Percentiles rank a stretch among this genome's conserved stretches.
Conservation (phyloP, 2,888 invertebrate species). For the Formica aserva region DNA sequence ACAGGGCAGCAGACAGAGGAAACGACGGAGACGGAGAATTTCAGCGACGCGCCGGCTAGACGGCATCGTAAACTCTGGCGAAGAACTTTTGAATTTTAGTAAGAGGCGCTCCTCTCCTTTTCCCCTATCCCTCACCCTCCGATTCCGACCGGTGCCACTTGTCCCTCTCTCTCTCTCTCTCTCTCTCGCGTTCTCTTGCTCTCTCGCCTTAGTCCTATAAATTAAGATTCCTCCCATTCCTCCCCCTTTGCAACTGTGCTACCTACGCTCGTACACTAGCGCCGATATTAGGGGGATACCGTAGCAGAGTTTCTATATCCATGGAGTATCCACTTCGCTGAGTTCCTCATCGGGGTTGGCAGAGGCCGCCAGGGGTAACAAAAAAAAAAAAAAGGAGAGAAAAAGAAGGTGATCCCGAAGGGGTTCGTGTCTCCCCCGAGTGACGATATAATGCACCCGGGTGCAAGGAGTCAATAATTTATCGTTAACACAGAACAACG, state of each 20-base stretch:
- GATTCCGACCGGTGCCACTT: constrained; percentile 12
- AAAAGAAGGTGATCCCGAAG: constrained; percentile 22
- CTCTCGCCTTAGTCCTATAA: constrained; percentile 75
- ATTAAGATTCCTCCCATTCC: constrained; percentile 75
- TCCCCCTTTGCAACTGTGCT: constrained; percentile 36
- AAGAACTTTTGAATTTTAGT: constrained; percentile 83
- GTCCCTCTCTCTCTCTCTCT: constrained; percentile 9
- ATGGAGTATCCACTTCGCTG: constrained; percentile 42
- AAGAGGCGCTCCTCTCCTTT: constrained; percentile 59
- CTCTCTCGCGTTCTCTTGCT: neutral
- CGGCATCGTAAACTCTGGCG: constrained; percentile 83
- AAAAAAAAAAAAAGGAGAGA: neutral
- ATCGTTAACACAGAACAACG: constrained; percentile 34
- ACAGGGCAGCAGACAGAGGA: constrained; percentile 48
- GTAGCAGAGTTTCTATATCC: constrained; percentile 57
- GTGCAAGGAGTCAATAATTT: constrained; percentile 62
- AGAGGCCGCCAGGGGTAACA: constrained; percentile 72
- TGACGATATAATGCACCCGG: constrained; percentile 41
- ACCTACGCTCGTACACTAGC: constrained; percentile 42
- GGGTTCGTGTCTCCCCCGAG: constrained; percentile 49
- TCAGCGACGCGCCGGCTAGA: constrained; percentile 83
- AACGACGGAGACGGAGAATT: constrained; percentile 69
- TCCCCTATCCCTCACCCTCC: constrained; percentile 23
- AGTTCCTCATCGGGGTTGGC: constrained; percentile 50
- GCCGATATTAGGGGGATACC: constrained; percentile 54